Base-by-base conservation (phyloP, 1,140 invertebrate genomes). In the Bombus difficillimus region DNA sequence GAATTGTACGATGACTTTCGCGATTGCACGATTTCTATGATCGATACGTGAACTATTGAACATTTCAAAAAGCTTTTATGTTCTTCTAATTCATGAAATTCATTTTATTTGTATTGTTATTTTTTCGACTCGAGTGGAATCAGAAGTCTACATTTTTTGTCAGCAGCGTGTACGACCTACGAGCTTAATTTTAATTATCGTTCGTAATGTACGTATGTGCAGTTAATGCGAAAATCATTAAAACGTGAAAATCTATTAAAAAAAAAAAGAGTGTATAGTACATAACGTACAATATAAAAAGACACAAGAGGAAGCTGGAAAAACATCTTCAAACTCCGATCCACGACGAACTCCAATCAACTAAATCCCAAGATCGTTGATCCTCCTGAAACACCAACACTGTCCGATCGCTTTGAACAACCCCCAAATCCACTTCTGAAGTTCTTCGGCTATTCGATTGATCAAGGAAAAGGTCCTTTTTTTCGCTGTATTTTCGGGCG, bases 41-140 rank as follows among this genome's bases (percentile, higher is more conserved):
- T 47, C 47, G 43, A 47, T 47, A 18, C 43, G 6, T 6, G 5
- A 1, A 47, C n/a, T 32, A 18, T 15, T 15, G n/a, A 66, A 9
- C 0, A 64, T 64, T 32, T 64, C 6, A 2, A 0, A 64, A 18
- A 32, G n/a, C 9, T 13, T 62, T n/a, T n/a, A n/a, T 1, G 3
- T 12, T 12, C n/a, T 10, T 12, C 13, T 2, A 15, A 64, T 64
- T 64, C 13, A 32, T 32, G 62, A 66, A 66, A 66, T 8, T 32
- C 12, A 15, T 13, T 18, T 32, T 66, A 2, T n/a, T 12, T n/a
- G 1, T 13, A 0, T n/a, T 0, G 2, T n/a, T n/a, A 2, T 13
- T 13, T 62, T n/a, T 62, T 62, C 59, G 28, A n/a, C 10, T 62
- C 59, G 10, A 62, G 4, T 62, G n/a, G 0, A 13, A 1, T 2